These are phyloP conservation scores for Cephalopachus bancanus DNA, from an alignment of 2,797 vertebrate species.

Conservation along the genomic window DNA sequence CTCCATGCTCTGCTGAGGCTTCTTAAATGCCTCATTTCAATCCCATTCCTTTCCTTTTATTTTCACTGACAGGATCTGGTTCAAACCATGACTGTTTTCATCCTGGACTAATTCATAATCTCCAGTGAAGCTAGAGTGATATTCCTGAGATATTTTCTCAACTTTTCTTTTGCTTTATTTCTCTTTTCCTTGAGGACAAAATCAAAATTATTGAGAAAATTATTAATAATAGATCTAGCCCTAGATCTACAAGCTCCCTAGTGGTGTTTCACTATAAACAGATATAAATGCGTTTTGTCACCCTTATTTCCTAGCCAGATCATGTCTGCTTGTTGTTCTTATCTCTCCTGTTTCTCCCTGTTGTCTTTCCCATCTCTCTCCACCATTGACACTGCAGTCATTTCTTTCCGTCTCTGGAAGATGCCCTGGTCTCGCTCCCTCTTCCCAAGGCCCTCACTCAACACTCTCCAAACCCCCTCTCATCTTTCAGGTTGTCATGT, in stretches of 20 bases:
- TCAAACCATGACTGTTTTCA: neutral
- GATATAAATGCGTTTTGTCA: neutral
- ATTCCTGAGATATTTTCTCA: neutral
- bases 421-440: neutral
- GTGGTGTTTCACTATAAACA: too few relatives aligned
- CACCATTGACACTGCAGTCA: neutral
- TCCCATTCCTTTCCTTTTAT: neutral
- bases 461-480: neutral
- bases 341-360: neutral
- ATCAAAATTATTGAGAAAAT: neutral
- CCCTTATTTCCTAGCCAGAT: neutral
- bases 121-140: neutral
- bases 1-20: neutral
- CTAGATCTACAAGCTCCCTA: too few relatives aligned
- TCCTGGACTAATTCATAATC: neutral
- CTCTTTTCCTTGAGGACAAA: neutral
- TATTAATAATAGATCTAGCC: neutral
- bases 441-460: neutral
- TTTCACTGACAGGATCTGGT: neutral
- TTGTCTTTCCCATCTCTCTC: neutral
- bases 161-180: neutral
- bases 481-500: neutral
- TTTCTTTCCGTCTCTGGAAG: neutral
- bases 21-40: neutral
- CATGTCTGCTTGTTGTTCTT: neutral